These are phyloP conservation scores for Salarias fasciatus DNA, from an alignment of 2,797 vertebrate species.

Conservation along the genomic window DNA sequence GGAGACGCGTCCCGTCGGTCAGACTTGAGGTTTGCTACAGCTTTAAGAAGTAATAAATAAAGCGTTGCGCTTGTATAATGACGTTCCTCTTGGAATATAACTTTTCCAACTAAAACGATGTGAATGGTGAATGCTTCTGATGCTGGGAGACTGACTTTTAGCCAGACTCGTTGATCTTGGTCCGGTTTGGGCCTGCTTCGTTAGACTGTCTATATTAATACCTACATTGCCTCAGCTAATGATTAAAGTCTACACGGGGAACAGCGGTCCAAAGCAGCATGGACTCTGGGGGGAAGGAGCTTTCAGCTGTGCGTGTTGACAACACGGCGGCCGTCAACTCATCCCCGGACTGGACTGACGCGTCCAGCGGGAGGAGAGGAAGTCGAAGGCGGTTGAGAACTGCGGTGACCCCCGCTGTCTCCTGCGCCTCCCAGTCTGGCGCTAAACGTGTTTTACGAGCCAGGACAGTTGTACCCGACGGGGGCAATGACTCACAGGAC, in stretches of 20 bases:
- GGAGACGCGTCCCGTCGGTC: constrained; percentile 50
- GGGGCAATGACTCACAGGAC: not conserved
- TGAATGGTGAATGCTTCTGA: too few species aligned
- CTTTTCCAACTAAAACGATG: too few species aligned
- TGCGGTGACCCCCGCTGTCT: not conserved
- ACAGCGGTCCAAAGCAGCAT: not conserved
- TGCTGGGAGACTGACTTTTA: too few species aligned
- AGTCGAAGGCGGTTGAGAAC: constrained; percentile 2
- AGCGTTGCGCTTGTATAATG: constrained; percentile 26
- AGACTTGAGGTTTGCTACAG: constrained; percentile 51
- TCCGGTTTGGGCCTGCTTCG: constrained; percentile 19
- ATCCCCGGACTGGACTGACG: constrained; percentile 47
- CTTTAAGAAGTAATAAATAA: constrained; percentile 63
- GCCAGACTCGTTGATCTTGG: constrained; percentile 19
- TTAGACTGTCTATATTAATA: not conserved
- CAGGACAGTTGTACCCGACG: not conserved
- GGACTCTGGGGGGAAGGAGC: constrained; percentile 15
- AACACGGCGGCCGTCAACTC: constrained; percentile 28
- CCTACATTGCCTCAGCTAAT: not conserved
- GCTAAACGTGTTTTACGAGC: constrained; percentile 40
- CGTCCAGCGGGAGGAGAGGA: constrained; percentile 19
- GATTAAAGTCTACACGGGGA: not conserved
- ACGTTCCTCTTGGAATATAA: not conserved
- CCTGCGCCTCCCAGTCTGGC: not conserved
- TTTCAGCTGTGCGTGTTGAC: not conserved